Evolutionary conservation across 2,797 vertebrate species (phyloP).

Genomic region (Ispidina picta): DNA sequence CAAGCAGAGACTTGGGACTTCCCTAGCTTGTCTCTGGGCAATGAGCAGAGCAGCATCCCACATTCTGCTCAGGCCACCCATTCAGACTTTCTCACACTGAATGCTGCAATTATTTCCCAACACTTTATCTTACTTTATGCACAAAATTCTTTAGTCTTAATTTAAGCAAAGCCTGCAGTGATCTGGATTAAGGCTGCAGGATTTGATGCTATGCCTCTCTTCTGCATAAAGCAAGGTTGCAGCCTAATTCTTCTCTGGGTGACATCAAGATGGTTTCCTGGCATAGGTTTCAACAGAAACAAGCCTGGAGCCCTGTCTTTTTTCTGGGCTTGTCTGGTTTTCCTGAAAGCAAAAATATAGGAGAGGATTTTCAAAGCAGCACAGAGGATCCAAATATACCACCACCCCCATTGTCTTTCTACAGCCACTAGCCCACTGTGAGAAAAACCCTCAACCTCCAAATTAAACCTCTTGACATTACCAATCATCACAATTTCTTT

Average conservation of each 20-base stretch:
- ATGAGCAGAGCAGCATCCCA: not conserved
- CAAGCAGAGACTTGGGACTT: not conserved
- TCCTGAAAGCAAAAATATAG: not conserved
- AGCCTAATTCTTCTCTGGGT: not conserved
- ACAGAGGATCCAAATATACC: not conserved
- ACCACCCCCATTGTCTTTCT: not conserved
- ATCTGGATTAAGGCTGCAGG: not conserved
- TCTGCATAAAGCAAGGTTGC: not conserved
- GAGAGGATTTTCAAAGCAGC: not conserved
- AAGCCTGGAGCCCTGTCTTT: not conserved
- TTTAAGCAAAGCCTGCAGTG: not conserved
- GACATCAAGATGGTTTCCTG: not conserved
- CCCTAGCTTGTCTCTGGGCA: not conserved
- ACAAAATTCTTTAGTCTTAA: not conserved
- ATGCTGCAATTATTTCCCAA: not conserved
- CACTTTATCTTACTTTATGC: not conserved
- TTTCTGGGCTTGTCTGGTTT: not conserved
- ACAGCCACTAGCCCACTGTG: not conserved
- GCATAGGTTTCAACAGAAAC: not conserved
- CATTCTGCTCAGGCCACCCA: not conserved
- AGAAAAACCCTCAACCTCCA: not conserved
- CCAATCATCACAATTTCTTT: not conserved
- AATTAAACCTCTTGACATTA: not conserved
- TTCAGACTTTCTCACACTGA: not conserved
- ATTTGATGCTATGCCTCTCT: not conserved